These are phyloP conservation scores for Brotula barbata DNA, from an alignment of 2,797 vertebrate species.

Conservation along the genomic window DNA sequence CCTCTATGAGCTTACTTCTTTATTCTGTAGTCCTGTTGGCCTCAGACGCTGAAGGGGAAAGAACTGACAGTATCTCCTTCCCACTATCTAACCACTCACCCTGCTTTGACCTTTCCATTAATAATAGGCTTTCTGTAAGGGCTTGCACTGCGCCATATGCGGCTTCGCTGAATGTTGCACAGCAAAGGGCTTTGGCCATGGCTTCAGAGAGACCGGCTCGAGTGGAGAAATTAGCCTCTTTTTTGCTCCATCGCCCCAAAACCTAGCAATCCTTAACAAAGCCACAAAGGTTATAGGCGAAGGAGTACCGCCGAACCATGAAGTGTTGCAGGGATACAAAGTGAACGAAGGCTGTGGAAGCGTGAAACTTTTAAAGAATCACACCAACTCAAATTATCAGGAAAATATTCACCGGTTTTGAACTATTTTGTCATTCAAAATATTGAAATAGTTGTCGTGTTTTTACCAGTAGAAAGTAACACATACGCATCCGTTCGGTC, in stretches of 20 bases:
- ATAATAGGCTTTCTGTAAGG: constrained; percentile 70
- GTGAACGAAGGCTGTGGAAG: constrained; percentile 3
- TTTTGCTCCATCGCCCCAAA: constrained; percentile 30
- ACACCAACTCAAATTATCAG: not conserved
- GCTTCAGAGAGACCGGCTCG: constrained; percentile 32
- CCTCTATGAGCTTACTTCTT: constrained; percentile 30
- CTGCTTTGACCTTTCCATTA: constrained; percentile 77
- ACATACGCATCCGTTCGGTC: too few species aligned
- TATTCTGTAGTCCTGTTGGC: constrained; percentile 49
- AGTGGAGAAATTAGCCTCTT: constrained; percentile 55
- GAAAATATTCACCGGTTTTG: not conserved
- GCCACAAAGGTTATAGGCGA: constrained; percentile 31
- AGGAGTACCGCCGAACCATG: constrained; percentile 16
- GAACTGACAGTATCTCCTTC: constrained; percentile 59
- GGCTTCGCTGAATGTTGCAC: constrained; percentile 54
- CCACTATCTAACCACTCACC: constrained; percentile 63
- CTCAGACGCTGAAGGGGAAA: constrained; percentile 41
- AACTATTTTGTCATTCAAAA: not conserved
- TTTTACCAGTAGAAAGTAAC: constrained; percentile 1
- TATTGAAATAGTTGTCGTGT: too few species aligned
- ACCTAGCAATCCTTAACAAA: constrained; percentile 39
- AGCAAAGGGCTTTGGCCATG: constrained; percentile 50
- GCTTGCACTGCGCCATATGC: constrained; percentile 46
- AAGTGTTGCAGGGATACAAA: constrained; percentile 11
- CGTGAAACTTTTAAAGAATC: constrained; percentile 13